A percentile compares a stretch with the other conserved stretches of the same genome.
phyloP scores from a whole-genome alignment of 2,113 vertebrate genomes.

The Centropus unirufus region DNA sequence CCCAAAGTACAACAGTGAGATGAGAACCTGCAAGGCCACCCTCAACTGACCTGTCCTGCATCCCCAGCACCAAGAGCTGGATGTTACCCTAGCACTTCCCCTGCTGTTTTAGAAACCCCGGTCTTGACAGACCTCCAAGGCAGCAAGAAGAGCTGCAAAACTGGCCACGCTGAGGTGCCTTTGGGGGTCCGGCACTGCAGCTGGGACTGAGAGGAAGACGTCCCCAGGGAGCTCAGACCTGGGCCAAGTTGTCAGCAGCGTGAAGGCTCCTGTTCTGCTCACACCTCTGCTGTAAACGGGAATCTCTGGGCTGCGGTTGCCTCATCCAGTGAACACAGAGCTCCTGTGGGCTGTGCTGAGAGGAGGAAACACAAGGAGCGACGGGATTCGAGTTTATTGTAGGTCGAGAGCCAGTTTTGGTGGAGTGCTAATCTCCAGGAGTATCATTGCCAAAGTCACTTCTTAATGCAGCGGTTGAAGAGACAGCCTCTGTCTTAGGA shows the following conservation, averaged over 20 bases:
- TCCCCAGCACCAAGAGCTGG: background rate
- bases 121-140: background rate
- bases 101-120: background rate
- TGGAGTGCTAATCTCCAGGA: constrained; percentile 44
- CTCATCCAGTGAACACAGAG: background rate
- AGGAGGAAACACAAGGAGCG: background rate
- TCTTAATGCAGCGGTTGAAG: constrained; percentile 19
- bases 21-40: background rate
- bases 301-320: background rate
- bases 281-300: background rate
- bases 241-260: background rate
- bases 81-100: background rate
- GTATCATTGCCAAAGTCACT: constrained; percentile 47
- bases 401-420: constrained; percentile 16
- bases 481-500: constrained; percentile 21
- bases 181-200: background rate
- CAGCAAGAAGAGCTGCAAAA: background rate
- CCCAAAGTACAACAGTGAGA: background rate
- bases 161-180: background rate
- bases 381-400: background rate
- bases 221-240: background rate
- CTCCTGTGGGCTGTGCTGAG: background rate
- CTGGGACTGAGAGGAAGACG: background rate
- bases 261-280: background rate
- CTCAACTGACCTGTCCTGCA: background rate